Evolutionary conservation across 2,797 vertebrate species (phyloP), one percentile per base, ranked within the genome.

Genomic region (Pseudochaenichthys georgianus): DNA sequence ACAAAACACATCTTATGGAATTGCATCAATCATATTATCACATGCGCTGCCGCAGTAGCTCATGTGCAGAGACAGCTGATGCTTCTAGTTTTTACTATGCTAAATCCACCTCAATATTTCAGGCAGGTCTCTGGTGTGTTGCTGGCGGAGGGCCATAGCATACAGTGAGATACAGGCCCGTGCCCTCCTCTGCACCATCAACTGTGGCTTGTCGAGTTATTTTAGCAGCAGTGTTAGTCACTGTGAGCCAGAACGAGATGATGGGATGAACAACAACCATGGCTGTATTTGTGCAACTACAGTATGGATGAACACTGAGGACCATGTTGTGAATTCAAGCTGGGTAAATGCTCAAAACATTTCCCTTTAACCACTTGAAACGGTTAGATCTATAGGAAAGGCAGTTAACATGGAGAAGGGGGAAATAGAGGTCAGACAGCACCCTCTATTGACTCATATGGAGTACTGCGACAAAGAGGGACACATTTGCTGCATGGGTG

Each of bases 141-240:
- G 64, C 64, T 92, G 90, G 88, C 88, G 85, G 73, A 75, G 17
- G 16, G 85, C 90, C 86, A 88, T 82, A 84, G 77, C 85, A 85
- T 82, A 89, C 85, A 88, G 85, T 91, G 65, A 83, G 73, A 84
- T 83, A 85, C 87, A 70, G 74, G 66, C 80, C 66, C 42, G 59
- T 77, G 64, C 80, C 78, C 78, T 85, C 83, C 80, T 88, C 88
- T 88, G 78, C 89, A 89, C 74, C 76, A 77, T 82, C 81, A 70
- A 66, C 84, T 70, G 55, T 63, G 73, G 78, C 66, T 85, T 75
- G 68, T 47, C 70, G 63, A 75, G 77, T 75, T 83, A 78, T 81
- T 87, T 87, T 68, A 85, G 73, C 82, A 78, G 31, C 65, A 54
- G 53, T 2, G 23, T 87, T 80, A 82, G 81, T 88, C 84, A 85